Percentiles rank a stretch among this genome's conserved stretches.
Evolutionary conservation across 2,797 vertebrate species (phyloP).

Genomic region (Notamacropus eugenii): DNA sequence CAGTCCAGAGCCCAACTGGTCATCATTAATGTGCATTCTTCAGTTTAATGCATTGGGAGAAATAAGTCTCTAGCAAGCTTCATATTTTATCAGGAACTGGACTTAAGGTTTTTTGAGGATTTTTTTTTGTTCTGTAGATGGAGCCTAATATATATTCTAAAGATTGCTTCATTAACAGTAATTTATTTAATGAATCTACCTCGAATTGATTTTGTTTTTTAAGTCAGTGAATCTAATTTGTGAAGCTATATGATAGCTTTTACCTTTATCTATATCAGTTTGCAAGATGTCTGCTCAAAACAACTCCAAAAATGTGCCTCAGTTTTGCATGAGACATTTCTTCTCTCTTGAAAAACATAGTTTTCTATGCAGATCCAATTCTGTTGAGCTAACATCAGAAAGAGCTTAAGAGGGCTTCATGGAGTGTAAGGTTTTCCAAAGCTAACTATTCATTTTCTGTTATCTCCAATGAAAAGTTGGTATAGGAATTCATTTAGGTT

Average conservation of each 20-base stretch:
- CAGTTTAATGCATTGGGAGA: not conserved
- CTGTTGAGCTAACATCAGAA: not conserved
- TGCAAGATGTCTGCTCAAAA: not conserved
- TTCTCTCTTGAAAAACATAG: slow-evolving; percentile 3
- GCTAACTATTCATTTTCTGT: not conserved
- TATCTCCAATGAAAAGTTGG: not conserved
- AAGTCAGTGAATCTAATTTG: not conserved
- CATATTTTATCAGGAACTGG: not conserved
- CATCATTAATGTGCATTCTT: not conserved
- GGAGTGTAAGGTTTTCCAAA: not conserved
- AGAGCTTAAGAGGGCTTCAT: not conserved
- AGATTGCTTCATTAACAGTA: not conserved
- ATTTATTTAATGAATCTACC: not conserved
- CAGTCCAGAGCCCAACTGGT: not conserved
- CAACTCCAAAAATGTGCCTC: slow-evolving; percentile 15
- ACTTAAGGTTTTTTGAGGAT: not conserved
- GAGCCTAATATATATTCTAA: not conserved
- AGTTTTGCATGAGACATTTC: slow-evolving; percentile 25
- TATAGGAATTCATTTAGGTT: not conserved
- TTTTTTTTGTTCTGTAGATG: not conserved
- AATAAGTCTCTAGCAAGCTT: not conserved
- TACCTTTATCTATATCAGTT: not conserved
- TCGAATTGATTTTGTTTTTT: not conserved
- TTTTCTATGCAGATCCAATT: not conserved
- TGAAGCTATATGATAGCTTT: not conserved